Base-by-base conservation (phyloP, 2,888 invertebrate genomes). In the Archips xylosteana region DNA sequence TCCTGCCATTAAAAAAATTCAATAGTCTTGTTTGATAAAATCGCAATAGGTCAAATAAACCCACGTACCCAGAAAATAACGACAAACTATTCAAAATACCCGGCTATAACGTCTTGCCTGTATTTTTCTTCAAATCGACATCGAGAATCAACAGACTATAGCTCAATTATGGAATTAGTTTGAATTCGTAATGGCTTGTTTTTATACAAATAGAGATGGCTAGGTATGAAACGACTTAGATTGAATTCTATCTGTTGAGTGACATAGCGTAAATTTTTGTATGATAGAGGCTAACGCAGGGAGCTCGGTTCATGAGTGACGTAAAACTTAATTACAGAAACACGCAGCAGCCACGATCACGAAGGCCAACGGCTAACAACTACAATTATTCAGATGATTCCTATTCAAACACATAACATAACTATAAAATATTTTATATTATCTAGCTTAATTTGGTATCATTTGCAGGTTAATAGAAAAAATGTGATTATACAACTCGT, bases 271-370 rank as follows among this genome's bases (percentile, higher is more conserved):
- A 85, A 84, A 88, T 85, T 86, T 86, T 84, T 87, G 84, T 85
- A 86, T 85, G 83, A 85, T 85, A 89, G 92, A 91, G 92, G 92
- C 93, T 92, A 90, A 87, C 84, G 88, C 86, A 83, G 90, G 93
- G 92, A 91, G 92, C 87, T 88, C 91, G 85, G 84, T 89, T 88
- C 85, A 87, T 85, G 90, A 89, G 90, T 92, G 93, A 93, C 92
- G 93, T 87, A 92, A 92, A 92, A 92, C 90, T 92, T 92, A 92
- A 93, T 94, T 92, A 94, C 92, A 92, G 89, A 90, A 92, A 83
- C 90, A 89, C 86, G 87, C 86, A 86, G 84, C 86, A 86, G 85
- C 88, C 87, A 85, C 88, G 87, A 84, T 84, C 87, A 87, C 87
- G 91, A 90, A 91, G 90, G 91, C 88, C 91, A 84, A 84, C 88